A percentile compares a stretch with the other conserved stretches of the same genome.
Conservation (phyloP, 2,797 vertebrate species). For the Naso thynnoides region DNA sequence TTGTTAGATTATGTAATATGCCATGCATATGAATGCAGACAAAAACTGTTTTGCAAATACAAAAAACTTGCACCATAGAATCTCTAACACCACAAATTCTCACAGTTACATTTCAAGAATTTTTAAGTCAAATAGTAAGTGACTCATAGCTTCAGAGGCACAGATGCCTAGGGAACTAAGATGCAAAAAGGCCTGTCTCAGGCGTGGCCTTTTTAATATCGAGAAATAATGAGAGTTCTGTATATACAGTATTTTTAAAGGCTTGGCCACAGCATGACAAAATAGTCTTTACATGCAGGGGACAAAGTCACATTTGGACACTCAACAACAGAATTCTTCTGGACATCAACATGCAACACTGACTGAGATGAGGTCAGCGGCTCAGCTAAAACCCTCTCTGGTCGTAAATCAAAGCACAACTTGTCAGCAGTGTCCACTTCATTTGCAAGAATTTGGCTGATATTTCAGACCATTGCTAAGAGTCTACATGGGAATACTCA, state of each 20-base stretch:
- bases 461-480: constrained; percentile 63
- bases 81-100: not conserved
- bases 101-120: constrained; percentile 18
- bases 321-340: constrained; percentile 40
- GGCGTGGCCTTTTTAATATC: constrained; percentile 2
- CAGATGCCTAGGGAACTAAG: constrained; percentile 22
- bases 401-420: constrained; percentile 71
- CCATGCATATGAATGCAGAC: not conserved
- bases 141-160: constrained; percentile 5
- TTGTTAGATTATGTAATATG: not conserved
- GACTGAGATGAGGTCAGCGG: constrained; percentile 73
- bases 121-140: constrained; percentile 16
- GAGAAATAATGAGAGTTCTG: constrained; percentile 26
- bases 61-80: not conserved
- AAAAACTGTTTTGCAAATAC: constrained; percentile 6
- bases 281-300: constrained; percentile 31
- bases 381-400: constrained; percentile 50
- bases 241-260: constrained; percentile 34
- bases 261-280: constrained; percentile 33
- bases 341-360: constrained; percentile 48
- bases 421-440: constrained; percentile 69
- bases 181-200: constrained; percentile 16
- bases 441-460: constrained; percentile 69
- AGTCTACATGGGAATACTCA: constrained; percentile 57
- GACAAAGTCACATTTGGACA: constrained; percentile 49